A percentile compares a stretch with the other conserved stretches of the same genome.
Evolutionary conservation across 2,888 invertebrate species (phyloP).

Genomic region (Meghimatium bilineatum): DNA sequence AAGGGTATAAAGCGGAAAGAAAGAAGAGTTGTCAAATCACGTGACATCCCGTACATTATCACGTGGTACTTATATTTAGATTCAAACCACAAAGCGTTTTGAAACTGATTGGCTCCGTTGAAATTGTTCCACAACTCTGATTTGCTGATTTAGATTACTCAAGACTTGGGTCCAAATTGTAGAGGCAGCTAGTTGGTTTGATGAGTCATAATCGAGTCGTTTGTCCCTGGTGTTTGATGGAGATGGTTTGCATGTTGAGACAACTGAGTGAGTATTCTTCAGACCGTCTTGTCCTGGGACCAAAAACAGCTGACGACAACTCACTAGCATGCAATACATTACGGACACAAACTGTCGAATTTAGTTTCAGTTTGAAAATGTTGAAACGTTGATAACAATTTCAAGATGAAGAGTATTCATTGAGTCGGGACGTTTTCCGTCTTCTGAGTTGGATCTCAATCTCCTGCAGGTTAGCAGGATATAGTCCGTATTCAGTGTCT

Average conservation of each 20-base stretch:
- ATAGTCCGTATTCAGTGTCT: no score
- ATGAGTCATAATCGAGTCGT: slow-evolving; percentile 40
- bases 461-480: no score
- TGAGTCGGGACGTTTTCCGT: no score
- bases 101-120: no score
- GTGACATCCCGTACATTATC: no score
- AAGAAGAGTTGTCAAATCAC: no score
- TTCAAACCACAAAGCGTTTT: not conserved
- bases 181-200: slow-evolving; percentile 1
- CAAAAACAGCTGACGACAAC: slow-evolving; percentile 34
- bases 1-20: no score
- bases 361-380: no score
- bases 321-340: not conserved
- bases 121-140: slow-evolving; percentile 8
- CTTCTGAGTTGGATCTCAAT: no score
- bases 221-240: slow-evolving; percentile 33
- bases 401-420: no score
- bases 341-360: not conserved
- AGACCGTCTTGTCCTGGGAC: slow-evolving; percentile 17
- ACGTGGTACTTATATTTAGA: no score
- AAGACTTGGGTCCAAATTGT: not conserved
- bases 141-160: slow-evolving; percentile 28
- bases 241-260: slow-evolving; percentile 10
- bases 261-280: not conserved
- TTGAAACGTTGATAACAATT: no score